Base-by-base conservation (phyloP, 1,140 invertebrate species). In the Plutomurus gul region DNA sequence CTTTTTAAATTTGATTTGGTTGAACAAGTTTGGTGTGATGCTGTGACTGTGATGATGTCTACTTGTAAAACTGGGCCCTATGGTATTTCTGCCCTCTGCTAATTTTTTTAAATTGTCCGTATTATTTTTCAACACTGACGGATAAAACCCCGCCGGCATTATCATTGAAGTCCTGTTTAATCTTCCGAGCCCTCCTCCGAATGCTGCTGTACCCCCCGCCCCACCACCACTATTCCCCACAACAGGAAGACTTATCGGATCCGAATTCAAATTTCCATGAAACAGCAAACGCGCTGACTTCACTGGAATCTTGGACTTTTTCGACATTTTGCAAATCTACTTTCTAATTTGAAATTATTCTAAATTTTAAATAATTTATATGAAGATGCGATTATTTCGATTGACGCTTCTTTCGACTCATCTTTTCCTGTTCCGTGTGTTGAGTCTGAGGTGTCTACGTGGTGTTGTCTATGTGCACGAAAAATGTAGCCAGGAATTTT, bases 1-100 rank as follows among this genome's bases (percentile, higher is more conserved):
- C 56, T 65, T 65, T 65, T 65, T 65, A n/a, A 65, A 65, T 65
- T 30, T 65, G 56, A 65, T 6, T 65, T 65, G 56, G 27, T 65
- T 65, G 27, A 65, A 65, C 7, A 65, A 5, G 7, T 43, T 43
- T 43, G 39, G 2, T 10, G 39, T 43, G 39, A 13, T 43, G n/a
- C n/a, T 43, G 2, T 43, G 2, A n/a, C 39, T 13, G 39, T n/a
- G 39, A 43, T n/a, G 11, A n/a, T n/a, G 39, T 43, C 2, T n/a
- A 13, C 27, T 25, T 30, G 22, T 33, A n/a, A 33, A 65, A 65
- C 56, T 65, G 16, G 25, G 56, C 36, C 56, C 56, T n/a, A 65
- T 30, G 1, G 56, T 65, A 7, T 30, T 33, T 16, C 56, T 27
- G 3, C 56, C 56, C 27, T 65, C 27, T 27, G 56, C 56, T 4